phyloP scores from a whole-genome alignment of 2,888 invertebrate species.

The Tortrix viridana region DNA sequence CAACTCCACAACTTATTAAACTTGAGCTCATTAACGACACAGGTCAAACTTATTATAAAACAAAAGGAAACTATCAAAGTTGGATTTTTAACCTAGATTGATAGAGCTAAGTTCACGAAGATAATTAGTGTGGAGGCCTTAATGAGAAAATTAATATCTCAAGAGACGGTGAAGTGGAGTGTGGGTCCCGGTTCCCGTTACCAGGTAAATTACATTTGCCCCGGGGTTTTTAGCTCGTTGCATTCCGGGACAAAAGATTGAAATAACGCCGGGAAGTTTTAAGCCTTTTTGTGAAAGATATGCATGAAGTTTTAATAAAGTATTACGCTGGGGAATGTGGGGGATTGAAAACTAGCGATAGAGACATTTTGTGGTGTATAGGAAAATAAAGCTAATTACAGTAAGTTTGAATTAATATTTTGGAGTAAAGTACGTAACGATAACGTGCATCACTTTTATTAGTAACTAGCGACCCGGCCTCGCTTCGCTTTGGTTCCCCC shows the following conservation, averaged over 20 bases:
- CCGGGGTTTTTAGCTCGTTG: conserved; percentile 18
- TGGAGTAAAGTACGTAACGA: no score
- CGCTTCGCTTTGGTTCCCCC: no score
- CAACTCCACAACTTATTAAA: not conserved
- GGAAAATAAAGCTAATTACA: no score
- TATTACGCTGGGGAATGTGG: conserved; percentile 19
- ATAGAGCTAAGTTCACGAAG: conserved; percentile 28
- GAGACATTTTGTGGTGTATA: not conserved
- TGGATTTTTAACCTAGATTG: conserved; percentile 30
- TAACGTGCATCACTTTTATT: no score
- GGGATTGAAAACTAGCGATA: conserved; percentile 13
- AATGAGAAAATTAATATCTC: conserved; percentile 45
- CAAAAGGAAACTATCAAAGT: conserved; percentile 30
- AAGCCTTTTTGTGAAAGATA: conserved; percentile 25
- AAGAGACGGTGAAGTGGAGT: conserved; percentile 20
- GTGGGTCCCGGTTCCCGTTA: conserved; percentile 20
- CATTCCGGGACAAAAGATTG: conserved; percentile 34
- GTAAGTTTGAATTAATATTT: no score
- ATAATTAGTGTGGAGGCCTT: conserved; percentile 29
- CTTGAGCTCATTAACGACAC: not conserved
- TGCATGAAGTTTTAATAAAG: conserved; percentile 29
- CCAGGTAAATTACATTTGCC: conserved; percentile 33
- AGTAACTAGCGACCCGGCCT: no score
- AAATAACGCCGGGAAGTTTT: conserved; percentile 16
- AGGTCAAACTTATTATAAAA: conserved; percentile 4